A percentile compares a stretch with the other conserved stretches of the same genome.
These are phyloP conservation scores for Chouioia cunea DNA, from an alignment of 2,888 invertebrate genomes.

Conservation along the genomic window DNA sequence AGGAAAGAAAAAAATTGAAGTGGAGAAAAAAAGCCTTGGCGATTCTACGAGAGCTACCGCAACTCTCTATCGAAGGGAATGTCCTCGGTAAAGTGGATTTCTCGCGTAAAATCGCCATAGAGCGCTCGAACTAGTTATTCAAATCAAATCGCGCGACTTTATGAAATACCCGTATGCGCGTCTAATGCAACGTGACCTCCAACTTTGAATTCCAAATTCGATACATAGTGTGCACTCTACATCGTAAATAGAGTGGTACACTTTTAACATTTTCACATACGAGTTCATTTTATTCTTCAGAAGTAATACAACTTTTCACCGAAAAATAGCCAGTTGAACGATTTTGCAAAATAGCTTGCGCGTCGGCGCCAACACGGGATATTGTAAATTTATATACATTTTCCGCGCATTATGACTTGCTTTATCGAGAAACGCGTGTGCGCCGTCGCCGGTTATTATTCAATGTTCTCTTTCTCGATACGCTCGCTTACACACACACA, in stretches of 20 bases:
- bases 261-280: background rate
- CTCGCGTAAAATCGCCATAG: conserved; percentile 36
- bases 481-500: conserved; percentile 56
- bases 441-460: conserved; percentile 62
- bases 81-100: conserved; percentile 45
- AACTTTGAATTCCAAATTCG: conserved; percentile 29
- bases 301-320: no score
- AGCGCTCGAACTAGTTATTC: conserved; percentile 44
- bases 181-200: conserved; percentile 23
- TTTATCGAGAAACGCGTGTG: conserved; percentile 50
- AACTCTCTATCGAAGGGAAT: conserved; percentile 40
- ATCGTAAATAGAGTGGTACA: background rate
- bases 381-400: conserved; percentile 26
- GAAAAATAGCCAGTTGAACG: background rate
- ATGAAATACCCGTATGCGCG: conserved; percentile 28
- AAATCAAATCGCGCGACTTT: conserved; percentile 43
- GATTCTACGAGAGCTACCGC: conserved; percentile 12
- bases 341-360: conserved; percentile 3
- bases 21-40: conserved; percentile 12
- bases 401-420: conserved; percentile 15
- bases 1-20: no score
- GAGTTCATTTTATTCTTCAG: no score
- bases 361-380: conserved; percentile 3
- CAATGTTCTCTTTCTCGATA: conserved; percentile 57
- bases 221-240: background rate